These are phyloP conservation scores for Ptychobarbus kaznakovi DNA, from an alignment of 2,797 vertebrate species.

Conservation along the genomic window DNA sequence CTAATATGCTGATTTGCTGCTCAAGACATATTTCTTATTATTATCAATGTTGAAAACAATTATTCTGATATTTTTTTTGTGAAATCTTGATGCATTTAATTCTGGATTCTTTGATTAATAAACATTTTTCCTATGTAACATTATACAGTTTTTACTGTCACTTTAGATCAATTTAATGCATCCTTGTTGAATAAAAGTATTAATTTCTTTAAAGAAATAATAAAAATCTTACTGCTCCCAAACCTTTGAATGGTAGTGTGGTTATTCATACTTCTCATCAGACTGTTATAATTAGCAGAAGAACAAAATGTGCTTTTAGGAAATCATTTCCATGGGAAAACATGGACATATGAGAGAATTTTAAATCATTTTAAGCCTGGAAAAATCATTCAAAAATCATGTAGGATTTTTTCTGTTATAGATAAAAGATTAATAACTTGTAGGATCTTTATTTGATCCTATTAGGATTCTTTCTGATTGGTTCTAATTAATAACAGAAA, in stretches of 20 bases:
- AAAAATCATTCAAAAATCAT: neutral
- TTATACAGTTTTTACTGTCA: neutral
- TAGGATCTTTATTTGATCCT: neutral
- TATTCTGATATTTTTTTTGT: neutral
- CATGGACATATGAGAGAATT: neutral
- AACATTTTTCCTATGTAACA: neutral
- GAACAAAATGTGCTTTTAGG: neutral
- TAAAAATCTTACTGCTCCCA: too few species aligned
- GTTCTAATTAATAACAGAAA: neutral
- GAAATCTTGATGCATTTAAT: neutral
- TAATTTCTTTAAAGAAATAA: too few species aligned
- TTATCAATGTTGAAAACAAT: neutral
- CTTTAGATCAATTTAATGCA: neutral
- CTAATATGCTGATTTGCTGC: neutral
- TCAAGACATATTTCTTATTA: neutral
- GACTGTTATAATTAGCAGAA: neutral
- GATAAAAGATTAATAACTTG: neutral
- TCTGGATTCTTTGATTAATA: neutral
- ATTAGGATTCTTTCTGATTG: neutral
- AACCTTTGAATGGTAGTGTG: neutral
- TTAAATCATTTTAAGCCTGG: neutral
- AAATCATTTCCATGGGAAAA: neutral
- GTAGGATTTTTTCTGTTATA: neutral
- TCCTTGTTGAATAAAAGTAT: too few species aligned
- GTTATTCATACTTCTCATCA: neutral